phyloP scores from a whole-genome alignment of 2,113 vertebrate genomes.

The Coreoperca whiteheadi region DNA sequence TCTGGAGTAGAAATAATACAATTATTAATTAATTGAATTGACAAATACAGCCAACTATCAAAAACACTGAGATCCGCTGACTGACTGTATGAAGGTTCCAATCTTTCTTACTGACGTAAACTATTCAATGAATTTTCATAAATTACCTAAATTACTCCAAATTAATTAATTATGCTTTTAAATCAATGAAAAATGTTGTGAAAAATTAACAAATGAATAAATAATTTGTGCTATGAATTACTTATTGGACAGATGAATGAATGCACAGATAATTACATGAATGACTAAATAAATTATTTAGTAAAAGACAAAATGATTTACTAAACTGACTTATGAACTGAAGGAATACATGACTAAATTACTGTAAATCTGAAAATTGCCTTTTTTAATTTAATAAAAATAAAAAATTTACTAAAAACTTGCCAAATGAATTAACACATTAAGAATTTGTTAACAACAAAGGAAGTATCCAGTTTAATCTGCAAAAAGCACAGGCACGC shows the following conservation, averaged over 20 bases:
- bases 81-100: not conserved
- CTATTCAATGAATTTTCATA: not conserved
- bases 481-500: not conserved
- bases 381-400: not conserved
- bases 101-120: not conserved
- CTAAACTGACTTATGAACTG: not conserved
- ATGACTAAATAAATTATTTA: not conserved
- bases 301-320: not conserved
- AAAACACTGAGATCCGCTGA: not conserved
- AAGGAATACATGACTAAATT: not conserved
- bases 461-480: not conserved
- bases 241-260: not conserved
- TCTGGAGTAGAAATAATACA: constrained; percentile 32
- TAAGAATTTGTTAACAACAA: not conserved
- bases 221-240: not conserved
- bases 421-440: not conserved
- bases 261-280: not conserved
- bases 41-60: not conserved
- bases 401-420: not conserved
- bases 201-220: not conserved
- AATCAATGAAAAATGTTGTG: not conserved
- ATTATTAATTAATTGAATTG: not conserved
- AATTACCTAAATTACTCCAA: not conserved
- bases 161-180: not conserved
- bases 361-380: not conserved